A percentile compares a stretch with the other conserved stretches of the same genome.
phyloP scores from a whole-genome alignment of 2,113 vertebrate species.

The Tachysurus vachellii region DNA sequence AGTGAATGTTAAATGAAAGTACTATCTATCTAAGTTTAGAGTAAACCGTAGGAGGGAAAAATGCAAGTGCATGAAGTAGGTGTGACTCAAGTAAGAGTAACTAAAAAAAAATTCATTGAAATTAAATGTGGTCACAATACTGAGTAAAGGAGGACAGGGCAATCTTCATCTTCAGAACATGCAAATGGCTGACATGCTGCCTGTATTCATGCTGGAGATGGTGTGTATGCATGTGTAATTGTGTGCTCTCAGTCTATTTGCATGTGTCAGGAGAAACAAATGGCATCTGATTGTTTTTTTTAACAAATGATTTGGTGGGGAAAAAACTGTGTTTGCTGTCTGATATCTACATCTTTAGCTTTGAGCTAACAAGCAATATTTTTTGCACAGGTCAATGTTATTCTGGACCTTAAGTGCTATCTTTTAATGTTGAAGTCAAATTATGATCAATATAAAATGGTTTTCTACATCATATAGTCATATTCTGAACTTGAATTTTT shows the following conservation, averaged over 20 bases:
- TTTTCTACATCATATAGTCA: background rate
- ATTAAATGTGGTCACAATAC: background rate
- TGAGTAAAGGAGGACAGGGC: background rate
- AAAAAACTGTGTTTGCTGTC: background rate
- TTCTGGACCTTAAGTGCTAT: background rate
- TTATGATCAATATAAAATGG: background rate
- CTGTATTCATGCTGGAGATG: constrained; percentile 20
- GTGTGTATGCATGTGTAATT: background rate
- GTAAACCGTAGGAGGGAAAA: background rate
- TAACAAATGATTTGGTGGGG: background rate
- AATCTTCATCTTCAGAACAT: constrained; percentile 8
- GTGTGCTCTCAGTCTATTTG: background rate
- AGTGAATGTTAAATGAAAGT: background rate
- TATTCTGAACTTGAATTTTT: background rate
- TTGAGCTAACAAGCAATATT: background rate
- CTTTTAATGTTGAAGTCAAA: background rate
- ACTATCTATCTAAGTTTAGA: background rate
- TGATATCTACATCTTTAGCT: background rate
- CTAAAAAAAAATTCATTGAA: background rate
- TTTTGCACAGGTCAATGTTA: background rate
- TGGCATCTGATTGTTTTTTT: background rate
- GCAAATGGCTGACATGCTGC: constrained; percentile 12
- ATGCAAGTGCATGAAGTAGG: too few species aligned
- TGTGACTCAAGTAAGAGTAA: background rate
- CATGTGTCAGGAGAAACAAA: constrained; percentile 8